Base-by-base conservation (phyloP, 2,797 vertebrate genomes). In the Pseudopleuronectes americanus region DNA sequence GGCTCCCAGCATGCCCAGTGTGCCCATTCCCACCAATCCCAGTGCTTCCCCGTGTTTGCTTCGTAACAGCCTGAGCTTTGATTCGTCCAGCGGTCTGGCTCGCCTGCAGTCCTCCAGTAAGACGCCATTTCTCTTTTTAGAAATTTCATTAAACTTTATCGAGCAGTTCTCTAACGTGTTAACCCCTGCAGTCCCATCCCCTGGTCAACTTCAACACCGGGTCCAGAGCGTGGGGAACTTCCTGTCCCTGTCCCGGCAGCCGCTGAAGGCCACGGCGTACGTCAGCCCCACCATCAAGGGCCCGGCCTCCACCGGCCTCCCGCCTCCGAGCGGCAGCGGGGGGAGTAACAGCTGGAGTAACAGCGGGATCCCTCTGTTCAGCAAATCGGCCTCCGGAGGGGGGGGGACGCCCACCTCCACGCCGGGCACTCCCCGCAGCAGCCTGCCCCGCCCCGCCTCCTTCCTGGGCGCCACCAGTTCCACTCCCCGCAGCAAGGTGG, bases 11-110 rank as follows among this genome's bases (percentile, higher is more conserved):
- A 94, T 96, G 94, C 94, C 96, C 13, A 96, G 96, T 57, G 92
- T 97, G 1, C 91, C 96, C 67, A 90, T 94, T 66, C 59, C 92
- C 7, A 84, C 86, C 78, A 92, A 80, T 81, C 91, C 68, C 0
- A 22, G 87, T 0, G 84, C 86, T 74, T 93, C 96, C 66, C 92
- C 94, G 0, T 84, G 93, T 76, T 92, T 96, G 79, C 95, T 98
- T 87, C 93, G 96, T 87, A 97, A 91, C 84, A 98, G 97, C 84
- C 96, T 96, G 87, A 98, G 97, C 85, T 99, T 98, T 72, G 97
- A 99, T 88, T 97, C 95, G 3, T 94, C 94, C 74, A 95, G 94
- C 14, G 94, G 95, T 5, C 78, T 96, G 62, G 89, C 94, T 55
- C 95, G 94, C 63, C 94, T 96, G 76, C 96, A 96, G 64, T 96